Conservation (phyloP, 2,888 invertebrate genomes). For the Gastracanthus pulcherrimus region DNA sequence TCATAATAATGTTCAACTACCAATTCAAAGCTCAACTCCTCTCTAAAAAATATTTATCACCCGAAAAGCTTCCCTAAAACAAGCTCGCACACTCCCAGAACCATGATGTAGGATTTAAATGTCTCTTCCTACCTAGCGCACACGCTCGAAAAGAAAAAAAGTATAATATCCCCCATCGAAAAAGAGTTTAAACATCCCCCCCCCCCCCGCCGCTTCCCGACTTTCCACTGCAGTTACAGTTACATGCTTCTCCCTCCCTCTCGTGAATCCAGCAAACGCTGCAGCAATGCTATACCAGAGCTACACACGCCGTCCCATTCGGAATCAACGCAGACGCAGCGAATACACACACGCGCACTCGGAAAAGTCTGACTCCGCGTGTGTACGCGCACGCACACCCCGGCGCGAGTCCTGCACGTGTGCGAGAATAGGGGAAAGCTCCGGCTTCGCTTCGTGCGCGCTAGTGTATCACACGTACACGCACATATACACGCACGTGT, state of each 20-base stretch:
- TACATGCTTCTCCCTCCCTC: conserved; percentile 35
- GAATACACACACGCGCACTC: neutral
- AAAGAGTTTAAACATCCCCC: neutral
- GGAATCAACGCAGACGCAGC: neutral
- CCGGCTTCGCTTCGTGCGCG: conserved; percentile 1
- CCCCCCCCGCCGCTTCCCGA: neutral
- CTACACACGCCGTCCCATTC: neutral
- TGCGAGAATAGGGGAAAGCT: conserved; percentile 7
- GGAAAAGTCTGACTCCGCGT: conserved; percentile 22
- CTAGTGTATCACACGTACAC: no score
- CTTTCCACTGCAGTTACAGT: neutral
- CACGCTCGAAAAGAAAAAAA: no score
- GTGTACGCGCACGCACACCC: neutral
- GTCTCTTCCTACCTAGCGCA: no score
- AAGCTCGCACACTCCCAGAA: no score
- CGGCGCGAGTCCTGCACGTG: neutral
- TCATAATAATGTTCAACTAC: no score
- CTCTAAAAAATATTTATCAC: no score
- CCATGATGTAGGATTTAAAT: no score
- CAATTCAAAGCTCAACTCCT: no score
- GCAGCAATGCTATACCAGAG: no score
- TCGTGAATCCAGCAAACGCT: conserved; percentile 57
- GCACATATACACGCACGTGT: conserved; percentile 71
- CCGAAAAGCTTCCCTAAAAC: no score
- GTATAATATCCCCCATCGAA: no score